Conservation (phyloP, 2,113 vertebrate genomes). For the Zosterops hypoxanthus region DNA sequence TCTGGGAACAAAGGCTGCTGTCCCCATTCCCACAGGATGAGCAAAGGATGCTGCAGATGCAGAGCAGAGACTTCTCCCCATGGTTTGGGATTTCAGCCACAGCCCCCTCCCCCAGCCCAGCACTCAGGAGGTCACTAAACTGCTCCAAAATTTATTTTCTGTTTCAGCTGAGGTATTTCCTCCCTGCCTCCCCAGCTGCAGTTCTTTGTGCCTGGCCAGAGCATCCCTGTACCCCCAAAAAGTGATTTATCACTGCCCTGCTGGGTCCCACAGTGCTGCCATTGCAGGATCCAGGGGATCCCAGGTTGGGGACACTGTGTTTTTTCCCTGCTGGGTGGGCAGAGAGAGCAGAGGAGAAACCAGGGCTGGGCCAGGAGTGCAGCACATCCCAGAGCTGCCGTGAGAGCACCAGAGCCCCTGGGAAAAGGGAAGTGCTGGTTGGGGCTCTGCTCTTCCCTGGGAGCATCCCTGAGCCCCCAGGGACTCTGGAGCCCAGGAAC, state of each 20-base stretch:
- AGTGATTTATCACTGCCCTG: accelerated
- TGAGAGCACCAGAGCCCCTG: accelerated
- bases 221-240: background rate
- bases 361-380: accelerated
- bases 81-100: background rate
- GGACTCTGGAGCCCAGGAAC: accelerated
- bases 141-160: background rate
- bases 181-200: background rate
- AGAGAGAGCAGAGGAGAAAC: background rate
- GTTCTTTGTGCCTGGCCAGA: background rate
- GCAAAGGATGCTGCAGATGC: background rate
- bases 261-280: background rate
- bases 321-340: background rate
- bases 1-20: background rate
- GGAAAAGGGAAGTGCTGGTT: background rate
- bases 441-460: background rate
- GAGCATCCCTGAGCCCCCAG: background rate
- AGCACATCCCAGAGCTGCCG: background rate
- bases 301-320: accelerated
- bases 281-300: accelerated
- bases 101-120: background rate
- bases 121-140: background rate
- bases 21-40: background rate
- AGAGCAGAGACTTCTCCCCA: background rate
- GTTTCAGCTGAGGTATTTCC: slow-evolving; percentile 7